These are phyloP conservation scores for Eira barbara DNA, from an alignment of 2,113 vertebrate species.

Conservation along the genomic window DNA sequence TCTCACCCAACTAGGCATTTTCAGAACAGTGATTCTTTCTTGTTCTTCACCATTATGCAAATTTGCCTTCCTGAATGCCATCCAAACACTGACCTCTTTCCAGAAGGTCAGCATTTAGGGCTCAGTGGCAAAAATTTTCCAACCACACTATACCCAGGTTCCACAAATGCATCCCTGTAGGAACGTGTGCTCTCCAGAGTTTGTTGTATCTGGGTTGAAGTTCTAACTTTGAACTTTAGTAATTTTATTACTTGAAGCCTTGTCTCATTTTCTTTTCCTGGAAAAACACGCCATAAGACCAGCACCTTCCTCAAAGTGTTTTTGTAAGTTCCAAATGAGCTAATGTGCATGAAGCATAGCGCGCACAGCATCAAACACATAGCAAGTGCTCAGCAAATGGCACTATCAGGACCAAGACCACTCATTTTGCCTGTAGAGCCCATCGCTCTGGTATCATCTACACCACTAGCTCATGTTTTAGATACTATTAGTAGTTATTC, in stretches of 20 bases:
- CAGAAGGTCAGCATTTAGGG: neutral
- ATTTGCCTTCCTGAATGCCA: neutral
- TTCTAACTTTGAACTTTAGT: neutral
- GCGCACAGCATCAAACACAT: rapidly evolving
- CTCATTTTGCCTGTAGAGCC: rapidly evolving
- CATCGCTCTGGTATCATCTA: neutral
- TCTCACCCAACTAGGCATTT: neutral
- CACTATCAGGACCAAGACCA: neutral
- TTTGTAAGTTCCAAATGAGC: neutral
- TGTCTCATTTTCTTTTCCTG: neutral
- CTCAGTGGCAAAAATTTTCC: neutral
- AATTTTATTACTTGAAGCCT: neutral
- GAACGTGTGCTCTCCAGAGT: too few species aligned
- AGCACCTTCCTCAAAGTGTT: neutral
- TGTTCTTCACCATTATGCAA: neutral
- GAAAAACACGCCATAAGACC: neutral
- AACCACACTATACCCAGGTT: too few species aligned
- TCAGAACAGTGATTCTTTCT: neutral
- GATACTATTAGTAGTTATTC: neutral
- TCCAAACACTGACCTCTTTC: neutral
- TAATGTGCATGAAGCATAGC: neutral
- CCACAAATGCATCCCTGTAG: neutral
- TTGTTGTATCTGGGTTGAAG: neutral
- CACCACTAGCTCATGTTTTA: neutral
- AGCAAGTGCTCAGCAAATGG: neutral